These are phyloP conservation scores for Allacma fusca DNA, from an alignment of 2,888 invertebrate species.

Conservation along the genomic window DNA sequence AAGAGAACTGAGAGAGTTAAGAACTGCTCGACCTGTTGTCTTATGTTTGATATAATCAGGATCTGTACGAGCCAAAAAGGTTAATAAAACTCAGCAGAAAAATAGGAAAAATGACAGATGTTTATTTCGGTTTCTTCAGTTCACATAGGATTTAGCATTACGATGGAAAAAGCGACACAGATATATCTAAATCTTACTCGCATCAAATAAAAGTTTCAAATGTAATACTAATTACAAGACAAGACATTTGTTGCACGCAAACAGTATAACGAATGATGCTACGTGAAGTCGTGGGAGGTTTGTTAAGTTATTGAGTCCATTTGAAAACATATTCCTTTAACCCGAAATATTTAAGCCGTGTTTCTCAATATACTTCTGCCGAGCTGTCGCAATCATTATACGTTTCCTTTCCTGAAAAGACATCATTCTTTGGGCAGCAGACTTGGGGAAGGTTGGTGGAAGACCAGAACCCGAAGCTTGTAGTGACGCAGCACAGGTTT, in stretches of 20 bases:
- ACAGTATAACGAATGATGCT: neutral
- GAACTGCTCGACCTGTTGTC: no score
- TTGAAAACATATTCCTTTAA: neutral
- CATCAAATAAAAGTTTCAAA: neutral
- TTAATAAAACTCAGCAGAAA: no score
- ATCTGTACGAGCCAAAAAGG: no score
- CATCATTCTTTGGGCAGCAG: slow-evolving; percentile 71
- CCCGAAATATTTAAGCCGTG: slow-evolving; percentile 66
- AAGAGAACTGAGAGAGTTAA: no score
- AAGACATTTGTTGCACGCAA: neutral
- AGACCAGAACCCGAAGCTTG: slow-evolving; percentile 46
- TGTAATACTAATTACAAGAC: neutral
- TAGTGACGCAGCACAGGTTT: slow-evolving; percentile 46
- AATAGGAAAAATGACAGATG: slow-evolving; percentile 13
- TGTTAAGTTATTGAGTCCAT: slow-evolving; percentile 1
- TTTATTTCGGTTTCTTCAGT: slow-evolving; percentile 10
- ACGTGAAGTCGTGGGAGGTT: neutral
- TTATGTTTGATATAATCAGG: no score
- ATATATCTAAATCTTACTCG: neutral
- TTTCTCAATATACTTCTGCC: slow-evolving; percentile 80
- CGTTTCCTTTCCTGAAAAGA: slow-evolving; percentile 82
- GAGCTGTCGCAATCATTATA: slow-evolving; percentile 78
- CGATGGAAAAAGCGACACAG: slow-evolving; percentile 6
- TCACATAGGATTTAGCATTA: slow-evolving; percentile 14
- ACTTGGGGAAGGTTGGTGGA: slow-evolving; percentile 65